phyloP scores from a whole-genome alignment of 2,888 invertebrate genomes.

The Lasioglossum malachurum region DNA sequence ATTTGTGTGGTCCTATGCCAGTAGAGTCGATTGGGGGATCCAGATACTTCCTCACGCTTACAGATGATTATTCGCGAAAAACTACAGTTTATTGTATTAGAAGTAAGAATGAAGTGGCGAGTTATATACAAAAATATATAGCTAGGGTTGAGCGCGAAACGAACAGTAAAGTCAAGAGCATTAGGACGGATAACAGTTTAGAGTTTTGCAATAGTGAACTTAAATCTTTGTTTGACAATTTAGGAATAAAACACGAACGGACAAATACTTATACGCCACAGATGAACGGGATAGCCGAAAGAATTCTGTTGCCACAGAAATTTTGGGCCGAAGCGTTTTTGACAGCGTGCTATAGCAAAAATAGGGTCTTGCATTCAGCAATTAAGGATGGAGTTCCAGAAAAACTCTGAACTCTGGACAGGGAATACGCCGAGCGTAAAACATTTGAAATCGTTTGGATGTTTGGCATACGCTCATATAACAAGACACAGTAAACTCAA shows the following conservation, averaged over 20 bases:
- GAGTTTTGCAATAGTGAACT: neutral
- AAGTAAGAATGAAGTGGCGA: neutral
- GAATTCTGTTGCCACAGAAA: neutral
- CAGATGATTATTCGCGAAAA: neutral
- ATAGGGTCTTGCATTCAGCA: neutral
- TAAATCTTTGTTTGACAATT: neutral
- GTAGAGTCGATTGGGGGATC: neutral
- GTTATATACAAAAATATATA: neutral
- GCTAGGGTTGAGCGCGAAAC: slow-evolving; percentile 1
- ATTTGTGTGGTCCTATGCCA: slow-evolving; percentile 8
- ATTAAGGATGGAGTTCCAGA: neutral
- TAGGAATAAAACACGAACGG: slow-evolving; percentile 20
- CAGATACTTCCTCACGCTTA: neutral
- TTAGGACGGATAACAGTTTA: neutral
- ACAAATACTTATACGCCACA: slow-evolving; percentile 13
- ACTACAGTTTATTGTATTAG: neutral
- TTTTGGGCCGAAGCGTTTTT: slow-evolving; percentile 16
- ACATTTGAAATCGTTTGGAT: slow-evolving; percentile 5
- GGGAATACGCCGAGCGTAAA: neutral
- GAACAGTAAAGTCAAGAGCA: neutral
- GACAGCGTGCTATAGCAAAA: neutral
- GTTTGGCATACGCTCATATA: neutral
- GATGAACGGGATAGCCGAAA: neutral
- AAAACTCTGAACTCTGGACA: slow-evolving; percentile 5
- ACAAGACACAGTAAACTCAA: neutral